phyloP scores from a whole-genome alignment of 2,888 invertebrate species.

The Elegia similella region DNA sequence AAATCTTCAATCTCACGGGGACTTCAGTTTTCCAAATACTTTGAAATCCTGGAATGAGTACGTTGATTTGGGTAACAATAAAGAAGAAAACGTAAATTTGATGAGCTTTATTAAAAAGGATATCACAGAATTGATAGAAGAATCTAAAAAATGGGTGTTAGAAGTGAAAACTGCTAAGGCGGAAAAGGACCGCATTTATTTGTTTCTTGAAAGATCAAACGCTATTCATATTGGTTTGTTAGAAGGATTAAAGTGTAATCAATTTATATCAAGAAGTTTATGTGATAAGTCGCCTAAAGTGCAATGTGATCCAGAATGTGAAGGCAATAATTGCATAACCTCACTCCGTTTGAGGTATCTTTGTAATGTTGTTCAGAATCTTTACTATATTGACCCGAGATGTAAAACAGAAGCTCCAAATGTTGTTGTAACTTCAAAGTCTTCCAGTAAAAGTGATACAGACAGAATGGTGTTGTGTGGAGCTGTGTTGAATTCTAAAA shows the following conservation, averaged over 20 bases:
- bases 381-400: constrained; percentile 40
- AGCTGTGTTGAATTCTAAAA: constrained; percentile 80
- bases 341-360: constrained; percentile 55
- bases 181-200: constrained; percentile 66
- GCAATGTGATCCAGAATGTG: constrained; percentile 44
- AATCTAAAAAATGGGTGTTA: constrained; percentile 73
- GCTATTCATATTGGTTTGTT: constrained; percentile 49
- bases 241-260: constrained; percentile 43
- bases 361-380: constrained; percentile 47
- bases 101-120: constrained; percentile 52
- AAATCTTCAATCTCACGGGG: constrained; percentile 80
- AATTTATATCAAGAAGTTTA: constrained; percentile 39
- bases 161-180: constrained; percentile 59
- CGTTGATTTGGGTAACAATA: constrained; percentile 26
- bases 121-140: constrained; percentile 51
- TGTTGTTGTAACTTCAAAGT: constrained; percentile 63
- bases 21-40: constrained; percentile 83
- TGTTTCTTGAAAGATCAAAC: constrained; percentile 74
- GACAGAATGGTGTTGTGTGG: constrained; percentile 74
- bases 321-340: constrained; percentile 47
- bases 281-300: constrained; percentile 30
- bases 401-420: constrained; percentile 21
- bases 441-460: constrained; percentile 42
- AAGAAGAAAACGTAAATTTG: constrained; percentile 35
- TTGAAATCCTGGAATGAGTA: constrained; percentile 80